Percentiles rank a stretch among this genome's conserved stretches.
Conservation (phyloP, 2,888 invertebrate species). For the Phyllotreta cruciferae region DNA sequence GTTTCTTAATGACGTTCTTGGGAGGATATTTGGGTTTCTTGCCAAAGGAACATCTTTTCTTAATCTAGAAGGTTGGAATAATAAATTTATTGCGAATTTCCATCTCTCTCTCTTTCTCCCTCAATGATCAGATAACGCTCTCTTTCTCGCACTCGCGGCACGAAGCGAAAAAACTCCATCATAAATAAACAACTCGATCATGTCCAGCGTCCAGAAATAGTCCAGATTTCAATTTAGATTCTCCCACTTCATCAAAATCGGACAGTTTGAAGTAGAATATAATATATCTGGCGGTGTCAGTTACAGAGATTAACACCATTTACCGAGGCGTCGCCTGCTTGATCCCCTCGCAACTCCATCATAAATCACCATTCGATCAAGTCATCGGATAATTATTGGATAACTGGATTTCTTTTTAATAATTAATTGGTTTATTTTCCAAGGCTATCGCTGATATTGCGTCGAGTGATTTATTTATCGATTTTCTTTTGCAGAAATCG, state of each 20-base stretch:
- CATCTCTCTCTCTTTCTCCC: too few species aligned
- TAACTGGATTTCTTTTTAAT: too few species aligned
- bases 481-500: slow-evolving; percentile 56
- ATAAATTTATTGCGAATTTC: slow-evolving; percentile 5
- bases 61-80: neutral
- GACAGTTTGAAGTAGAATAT: slow-evolving; percentile 38
- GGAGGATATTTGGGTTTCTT: neutral
- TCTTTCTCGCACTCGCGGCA: too few species aligned
- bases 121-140: too few species aligned
- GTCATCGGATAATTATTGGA: slow-evolving; percentile 7
- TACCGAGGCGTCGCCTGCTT: neutral
- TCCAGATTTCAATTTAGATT: slow-evolving; percentile 37
- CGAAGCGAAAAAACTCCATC: neutral
- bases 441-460: too few species aligned
- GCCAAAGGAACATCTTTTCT: neutral
- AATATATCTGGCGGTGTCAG: slow-evolving; percentile 37
- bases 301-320: slow-evolving; percentile 32
- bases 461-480: neutral
- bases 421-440: too few species aligned
- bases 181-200: slow-evolving; percentile 19
- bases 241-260: slow-evolving; percentile 36
- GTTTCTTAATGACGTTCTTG: too few species aligned
- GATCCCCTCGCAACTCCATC: slow-evolving; percentile 1
- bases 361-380: slow-evolving; percentile 1
- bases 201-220: slow-evolving; percentile 18